Base-by-base conservation (phyloP, 1,140 invertebrate genomes). In the Drosophila littoralis region DNA sequence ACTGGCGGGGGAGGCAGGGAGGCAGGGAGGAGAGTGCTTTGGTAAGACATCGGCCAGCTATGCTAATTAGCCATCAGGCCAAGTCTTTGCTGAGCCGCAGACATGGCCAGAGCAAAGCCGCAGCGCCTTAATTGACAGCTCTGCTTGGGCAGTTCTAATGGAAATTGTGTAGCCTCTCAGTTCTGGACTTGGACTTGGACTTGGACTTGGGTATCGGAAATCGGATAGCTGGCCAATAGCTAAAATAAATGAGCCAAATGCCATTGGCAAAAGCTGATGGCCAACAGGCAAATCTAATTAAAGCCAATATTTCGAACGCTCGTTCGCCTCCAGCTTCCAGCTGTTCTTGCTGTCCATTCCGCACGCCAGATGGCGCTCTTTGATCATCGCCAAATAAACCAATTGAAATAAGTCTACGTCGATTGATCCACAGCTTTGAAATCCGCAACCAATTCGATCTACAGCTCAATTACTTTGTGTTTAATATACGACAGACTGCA, bases 241-340 rank as follows among this genome's bases (percentile, higher is more conserved):
- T 54, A 9, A 58, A 50, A 48, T 55, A 71, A 71, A 58, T 65
- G 68, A 64, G 8, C 22, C 60, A 58, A 48, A 71, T 65, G 60
- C 60, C 69, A 71, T 43, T 33, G 58, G 38, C 43, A 57, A 54
- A 65, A 48, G 59, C 71, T 69, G 65, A 60, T 74, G 71, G 65
- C 65, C 61, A 74, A 74, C 71, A 74, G 58, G 65, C 65, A 74
- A 74, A 74, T 74, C 71, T 74, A 74, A 74, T 74, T 74, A 68
- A 74, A 74, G 71, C 71, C 58, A 69, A 74, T 73, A 68, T 59
- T 33, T 70, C 59, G 28, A 42, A 36, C 28, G 22, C 15, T 48
- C 15, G 15, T 3, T 45, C 43, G 13, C 7, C 13, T n/a, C 35
- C 13, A 32, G 13, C 35, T 10, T 60, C 28, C 59, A 59, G 42